Percentiles rank a stretch among this genome's conserved stretches.
Conservation (phyloP, 1,140 invertebrate species). For the Hyphantria cunea region DNA sequence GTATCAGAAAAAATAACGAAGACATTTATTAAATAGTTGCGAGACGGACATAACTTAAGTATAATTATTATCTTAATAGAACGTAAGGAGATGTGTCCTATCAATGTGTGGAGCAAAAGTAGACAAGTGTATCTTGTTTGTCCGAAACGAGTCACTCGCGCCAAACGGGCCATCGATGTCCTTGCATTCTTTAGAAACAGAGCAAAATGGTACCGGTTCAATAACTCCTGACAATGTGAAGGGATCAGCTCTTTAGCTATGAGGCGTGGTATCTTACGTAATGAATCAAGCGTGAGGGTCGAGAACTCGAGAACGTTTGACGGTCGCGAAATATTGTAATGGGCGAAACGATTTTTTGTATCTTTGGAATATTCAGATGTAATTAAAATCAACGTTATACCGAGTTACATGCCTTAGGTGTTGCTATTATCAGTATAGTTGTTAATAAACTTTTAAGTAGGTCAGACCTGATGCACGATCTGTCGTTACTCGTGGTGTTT, state of each 20-base stretch:
- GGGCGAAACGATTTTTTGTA: conserved; percentile 2
- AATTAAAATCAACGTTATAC: conserved; percentile 5
- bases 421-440: conserved; percentile 39
- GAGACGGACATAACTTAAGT: too few relatives aligned
- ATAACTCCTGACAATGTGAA: conserved; percentile 65
- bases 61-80: too few relatives aligned
- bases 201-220: conserved; percentile 65
- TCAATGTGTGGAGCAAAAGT: neutral
- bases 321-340: conserved; percentile 27
- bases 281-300: conserved; percentile 50
- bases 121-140: conserved; percentile 19
- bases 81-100: too few relatives aligned
- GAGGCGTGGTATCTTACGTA: conserved; percentile 55
- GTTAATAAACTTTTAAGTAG: conserved; percentile 68
- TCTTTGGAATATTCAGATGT: too few relatives aligned
- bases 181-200: conserved; percentile 66
- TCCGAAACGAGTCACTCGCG: conserved; percentile 28
- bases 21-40: too few relatives aligned
- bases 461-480: conserved; percentile 62
- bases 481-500: conserved; percentile 54
- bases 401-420: conserved; percentile 46
- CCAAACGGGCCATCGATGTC: conserved; percentile 51
- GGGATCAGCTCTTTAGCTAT: conserved; percentile 51
- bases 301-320: conserved; percentile 43
- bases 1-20: too few relatives aligned